Percentiles rank a stretch among this genome's conserved stretches.
These are phyloP conservation scores for Bimastos eiseni DNA, from an alignment of 2,888 invertebrate genomes.

Conservation along the genomic window DNA sequence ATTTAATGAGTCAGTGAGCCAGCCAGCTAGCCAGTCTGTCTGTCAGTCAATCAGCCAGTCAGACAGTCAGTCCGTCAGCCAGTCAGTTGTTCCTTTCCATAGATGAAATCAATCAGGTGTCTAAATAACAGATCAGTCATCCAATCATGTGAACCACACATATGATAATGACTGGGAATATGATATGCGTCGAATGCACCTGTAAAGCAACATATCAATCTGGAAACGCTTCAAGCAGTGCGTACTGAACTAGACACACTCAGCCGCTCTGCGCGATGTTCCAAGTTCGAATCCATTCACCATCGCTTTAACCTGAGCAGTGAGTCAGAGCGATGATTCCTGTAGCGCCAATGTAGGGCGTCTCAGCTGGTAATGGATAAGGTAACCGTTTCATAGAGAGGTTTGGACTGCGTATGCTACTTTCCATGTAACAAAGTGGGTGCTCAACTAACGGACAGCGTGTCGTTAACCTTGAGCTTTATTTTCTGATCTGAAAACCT, in stretches of 20 bases:
- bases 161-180: neutral
- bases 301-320: neutral
- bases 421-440: too few relatives aligned
- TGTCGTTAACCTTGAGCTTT: too few relatives aligned
- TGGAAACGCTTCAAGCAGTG: neutral
- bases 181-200: neutral
- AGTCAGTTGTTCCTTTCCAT: neutral
- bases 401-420: too few relatives aligned
- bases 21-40: too few relatives aligned
- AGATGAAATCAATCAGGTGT: neutral
- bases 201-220: neutral
- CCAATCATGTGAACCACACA: neutral
- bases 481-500: too few relatives aligned
- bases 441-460: too few relatives aligned
- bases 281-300: slow-evolving; percentile 5
- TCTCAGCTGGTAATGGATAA: too few relatives aligned
- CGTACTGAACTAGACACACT: neutral
- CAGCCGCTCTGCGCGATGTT: neutral
- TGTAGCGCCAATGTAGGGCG: too few relatives aligned
- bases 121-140: neutral
- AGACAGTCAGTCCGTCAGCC: neutral
- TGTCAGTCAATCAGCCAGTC: too few relatives aligned
- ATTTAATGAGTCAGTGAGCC: too few relatives aligned
- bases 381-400: too few relatives aligned
- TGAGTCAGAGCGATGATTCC: too few relatives aligned